Evolutionary conservation across 2,113 vertebrate genomes (phyloP), one percentile per base, ranked within the genome.

Genomic region (Grammomys surdaster): DNA sequence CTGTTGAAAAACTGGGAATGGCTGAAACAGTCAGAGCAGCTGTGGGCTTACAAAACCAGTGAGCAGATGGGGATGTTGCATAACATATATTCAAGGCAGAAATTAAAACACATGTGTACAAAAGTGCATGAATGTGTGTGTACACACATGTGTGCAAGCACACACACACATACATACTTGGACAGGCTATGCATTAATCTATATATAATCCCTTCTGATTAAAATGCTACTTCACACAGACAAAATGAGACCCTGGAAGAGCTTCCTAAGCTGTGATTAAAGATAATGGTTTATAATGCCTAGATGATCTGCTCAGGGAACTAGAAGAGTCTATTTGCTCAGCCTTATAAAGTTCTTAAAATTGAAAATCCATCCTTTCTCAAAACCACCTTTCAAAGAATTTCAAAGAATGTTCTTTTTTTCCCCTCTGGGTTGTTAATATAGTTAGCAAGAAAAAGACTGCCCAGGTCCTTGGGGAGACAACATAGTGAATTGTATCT

Each of bases 281-380:
- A 98, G 98, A 97, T 33, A 90, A 85, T 90, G 98, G 96, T 98
- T 97, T 98, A 96, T 97, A 98, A 98, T 98, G 98, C 97, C 97
- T 97, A 46, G 95, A 95, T 97, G 98, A 98, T 97, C 98, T 97
- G 88, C 97, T 98, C 98, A 97, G 98, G 93, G 89, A 98, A 93
- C 91, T 95, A 92, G 1, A 98, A 97, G 89, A 95, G 87, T 95
- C 88, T 60, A 97, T 97, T 98, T 98, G 97, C 96, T 92, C 43
- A 73, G 72, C 96, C 88, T 95, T 96, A 94, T 96, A 98, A 97
- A 98, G 97, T 97, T 98, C 95, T 94, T 95, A 87, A 86, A 92
- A 65, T 87, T 81, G 97, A 98, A 92, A 98, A 89, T 60, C 2
- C n/a, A 33, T 96, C 97, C 91, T 95, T 98, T 96, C 94, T 98